Conservation (phyloP, 2,888 invertebrate genomes). For the Xylota segnis region DNA sequence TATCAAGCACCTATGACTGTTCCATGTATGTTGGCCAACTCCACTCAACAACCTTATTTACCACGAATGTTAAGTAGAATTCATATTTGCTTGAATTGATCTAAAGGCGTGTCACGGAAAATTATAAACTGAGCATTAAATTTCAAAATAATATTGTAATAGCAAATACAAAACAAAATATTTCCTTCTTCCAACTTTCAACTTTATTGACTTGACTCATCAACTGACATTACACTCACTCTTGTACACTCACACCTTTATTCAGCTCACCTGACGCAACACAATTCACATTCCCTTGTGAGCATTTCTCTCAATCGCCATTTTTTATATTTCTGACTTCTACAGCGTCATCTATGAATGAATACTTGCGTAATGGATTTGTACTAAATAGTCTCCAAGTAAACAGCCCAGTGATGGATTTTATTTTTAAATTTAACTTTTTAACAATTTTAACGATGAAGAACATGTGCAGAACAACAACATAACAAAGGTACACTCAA, state of each 20-base stretch:
- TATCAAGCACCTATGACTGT: constrained; percentile 52
- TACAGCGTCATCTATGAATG: constrained; percentile 31
- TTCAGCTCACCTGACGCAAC: constrained; percentile 55
- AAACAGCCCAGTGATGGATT: too few relatives aligned
- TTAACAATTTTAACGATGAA: too few relatives aligned
- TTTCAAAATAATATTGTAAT: constrained; percentile 34
- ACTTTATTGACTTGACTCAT: constrained; percentile 61
- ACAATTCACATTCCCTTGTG: constrained; percentile 30
- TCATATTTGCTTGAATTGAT: constrained; percentile 35
- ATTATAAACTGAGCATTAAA: constrained; percentile 27
- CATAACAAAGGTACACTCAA: too few relatives aligned
- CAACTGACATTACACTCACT: constrained; percentile 61
- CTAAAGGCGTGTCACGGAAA: constrained; percentile 36
- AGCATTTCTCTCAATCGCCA: constrained; percentile 49
- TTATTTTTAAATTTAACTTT: too few relatives aligned
- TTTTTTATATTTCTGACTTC: constrained; percentile 6
- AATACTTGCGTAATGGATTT: background rate
- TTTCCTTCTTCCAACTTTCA: constrained; percentile 45
- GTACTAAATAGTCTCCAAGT: too few relatives aligned
- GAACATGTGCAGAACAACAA: too few relatives aligned
- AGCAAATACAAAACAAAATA: constrained; percentile 57
- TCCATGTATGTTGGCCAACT: constrained; percentile 41
- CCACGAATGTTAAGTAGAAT: constrained; percentile 13
- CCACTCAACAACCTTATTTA: constrained; percentile 28
- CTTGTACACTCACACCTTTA: constrained; percentile 33